Base-by-base conservation (phyloP, 2,888 invertebrate genomes). In the Allacma fusca region DNA sequence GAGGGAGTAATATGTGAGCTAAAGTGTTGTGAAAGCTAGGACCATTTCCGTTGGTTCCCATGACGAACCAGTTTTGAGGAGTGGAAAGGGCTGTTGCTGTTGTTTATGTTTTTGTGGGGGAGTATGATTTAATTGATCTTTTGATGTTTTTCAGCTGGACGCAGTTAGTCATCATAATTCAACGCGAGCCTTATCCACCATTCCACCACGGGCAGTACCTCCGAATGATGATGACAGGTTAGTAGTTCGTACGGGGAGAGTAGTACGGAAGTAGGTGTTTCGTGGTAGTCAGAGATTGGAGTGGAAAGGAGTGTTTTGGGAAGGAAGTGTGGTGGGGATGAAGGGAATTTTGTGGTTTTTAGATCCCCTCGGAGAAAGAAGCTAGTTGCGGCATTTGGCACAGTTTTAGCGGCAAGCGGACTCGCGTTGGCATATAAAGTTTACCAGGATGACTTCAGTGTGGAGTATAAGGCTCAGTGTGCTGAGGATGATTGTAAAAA, bases 341-440 rank as follows among this genome's bases (percentile, higher is more conserved):
- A 16, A 26, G 9, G 4, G 5, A 65, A 67, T 67, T 67, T 13
- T 67, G 7, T 12, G 9, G 28, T n/a, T 23, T 67, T 12, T 62
- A 76, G 76, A 43, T 70, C 76, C 24, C 69, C 76, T 21, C 69
- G 70, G 16, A 62, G 70, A 26, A 67, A 40, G 21, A 76, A 70
- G 34, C 40, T 76, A 21, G 44, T 76, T 12, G 76, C 69, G 1
- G 70, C 76, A 26, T 29, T 76, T 64, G 71, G 76, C 19, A 40
- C 76, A 40, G 76, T 69, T 1, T 70, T 76, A 76, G 71, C 71
- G 28, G 76, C 70, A 40, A 64, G 70, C 24, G 76, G 76, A 13
- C 40, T 76, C 9, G 76, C 71, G 1, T 40, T 76, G 26, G 76
- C 40, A 16, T 76, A 76, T 24, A 76, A 70, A 43, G 40, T 29